Evolutionary conservation across 2,797 vertebrate species (phyloP), one percentile per base, ranked within the genome.

Genomic region (Sebastes diploproa): DNA sequence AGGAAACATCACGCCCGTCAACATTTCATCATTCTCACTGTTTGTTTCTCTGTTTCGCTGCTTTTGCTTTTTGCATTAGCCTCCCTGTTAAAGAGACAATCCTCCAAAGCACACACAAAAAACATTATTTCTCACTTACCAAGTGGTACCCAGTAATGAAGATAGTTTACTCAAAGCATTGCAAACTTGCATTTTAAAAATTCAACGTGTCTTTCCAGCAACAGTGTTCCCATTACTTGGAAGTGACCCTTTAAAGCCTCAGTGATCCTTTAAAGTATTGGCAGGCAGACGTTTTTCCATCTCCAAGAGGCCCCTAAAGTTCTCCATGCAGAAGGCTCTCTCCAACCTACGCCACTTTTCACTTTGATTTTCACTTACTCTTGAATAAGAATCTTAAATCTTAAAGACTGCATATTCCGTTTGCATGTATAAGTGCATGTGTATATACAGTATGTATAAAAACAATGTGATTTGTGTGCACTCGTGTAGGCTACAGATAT

Each of bases 1-100:
- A 94, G 88, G 87, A 93, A 90, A 82, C 66, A 74, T 86, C 83
- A 78, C 1, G 46, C 16, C 78, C 84, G 85, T 84, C 89, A 90
- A 85, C 82, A 86, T 85, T 67, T 86, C 75, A 66, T 25, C 58
- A 69, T 87, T 85, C 50, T 58, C 62, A 74, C 71, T 81, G 79
- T 89, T 83, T 81, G 52, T 59, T 75, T 86, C 36, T 77, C 22
- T 54, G 18, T 74, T 65, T 72, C 2, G 18, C 13, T 67, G 59
- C 50, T 76, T n/a, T 72, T 10, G 30, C 1, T 60, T 30, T 30
- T 23, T 7, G n/a, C 22, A 59, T 50, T 29, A 25, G 20, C 4
- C 22, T 68, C n/a, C n/a, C 16, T 72, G 64, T 77, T 72, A 79
- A 72, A 42, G 63, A n/a, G 34, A 36, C 27, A 25, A 27, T 4